A percentile compares a stretch with the other conserved stretches of the same genome.
phyloP scores from a whole-genome alignment of 2,113 vertebrate genomes.

The Symphodus melops region DNA sequence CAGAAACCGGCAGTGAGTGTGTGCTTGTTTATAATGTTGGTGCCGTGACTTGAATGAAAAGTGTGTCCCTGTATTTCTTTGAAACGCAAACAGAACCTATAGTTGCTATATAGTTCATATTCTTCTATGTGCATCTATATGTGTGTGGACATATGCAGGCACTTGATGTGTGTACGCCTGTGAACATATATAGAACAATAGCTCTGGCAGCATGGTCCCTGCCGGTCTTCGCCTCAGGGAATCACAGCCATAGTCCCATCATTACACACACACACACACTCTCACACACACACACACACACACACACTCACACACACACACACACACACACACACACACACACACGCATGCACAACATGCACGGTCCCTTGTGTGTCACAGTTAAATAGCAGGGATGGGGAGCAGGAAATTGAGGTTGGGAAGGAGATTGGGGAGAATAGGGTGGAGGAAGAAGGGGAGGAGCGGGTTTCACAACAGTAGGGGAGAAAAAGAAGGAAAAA shows the following conservation, averaged over 20 bases:
- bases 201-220: conserved; percentile 27
- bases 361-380: conserved; percentile 33
- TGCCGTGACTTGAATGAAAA: conserved; percentile 47
- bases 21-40: conserved; percentile 13
- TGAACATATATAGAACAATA: conserved; percentile 39
- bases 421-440: conserved; percentile 32
- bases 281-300: neutral
- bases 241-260: conserved; percentile 19
- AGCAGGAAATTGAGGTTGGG: conserved; percentile 60
- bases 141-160: conserved; percentile 7
- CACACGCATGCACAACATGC: no score
- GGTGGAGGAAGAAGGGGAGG: neutral
- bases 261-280: conserved; percentile 32
- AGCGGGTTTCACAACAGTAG: conserved; percentile 10
- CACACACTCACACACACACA: conserved; percentile 27
- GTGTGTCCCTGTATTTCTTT: conserved; percentile 36
- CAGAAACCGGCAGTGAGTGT: conserved; percentile 21
- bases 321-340: no score
- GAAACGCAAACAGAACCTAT: conserved; percentile 53
- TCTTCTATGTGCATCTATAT: neutral
- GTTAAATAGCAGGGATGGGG: conserved; percentile 42
- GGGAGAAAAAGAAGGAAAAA: neutral
- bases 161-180: conserved; percentile 30
- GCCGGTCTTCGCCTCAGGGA: conserved; percentile 53
- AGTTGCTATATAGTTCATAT: conserved; percentile 16